These are phyloP conservation scores for Mustela nigripes DNA, from an alignment of 2,113 vertebrate genomes.

Conservation along the genomic window DNA sequence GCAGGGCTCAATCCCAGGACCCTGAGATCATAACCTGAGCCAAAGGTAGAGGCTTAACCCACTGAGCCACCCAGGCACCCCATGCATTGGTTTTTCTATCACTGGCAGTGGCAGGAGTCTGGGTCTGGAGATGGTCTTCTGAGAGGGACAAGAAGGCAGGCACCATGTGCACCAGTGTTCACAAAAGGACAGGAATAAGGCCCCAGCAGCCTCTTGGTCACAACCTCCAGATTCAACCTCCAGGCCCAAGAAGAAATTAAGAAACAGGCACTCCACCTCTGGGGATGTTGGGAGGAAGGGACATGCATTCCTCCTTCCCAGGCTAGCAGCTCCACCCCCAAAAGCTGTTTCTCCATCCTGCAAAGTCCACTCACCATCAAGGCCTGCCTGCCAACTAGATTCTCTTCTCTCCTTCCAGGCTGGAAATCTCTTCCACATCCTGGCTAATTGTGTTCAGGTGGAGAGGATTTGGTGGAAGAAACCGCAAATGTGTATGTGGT, in stretches of 20 bases:
- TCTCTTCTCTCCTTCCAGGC: conserved; percentile 21
- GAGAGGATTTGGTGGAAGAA: neutral
- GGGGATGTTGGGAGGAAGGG: neutral
- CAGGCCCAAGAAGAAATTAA: neutral
- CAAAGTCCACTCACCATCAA: neutral
- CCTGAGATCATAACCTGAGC: no score
- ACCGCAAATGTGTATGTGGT: neutral
- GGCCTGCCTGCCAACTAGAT: neutral
- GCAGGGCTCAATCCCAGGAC: no score
- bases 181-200: neutral
- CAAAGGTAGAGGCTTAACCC: no score
- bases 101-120: neutral
- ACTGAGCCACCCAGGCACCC: no score
- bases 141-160: neutral
- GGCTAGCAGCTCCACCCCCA: neutral
- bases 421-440: conserved; percentile 55
- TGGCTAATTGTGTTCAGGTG: conserved; percentile 64
- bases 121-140: neutral
- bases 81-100: neutral
- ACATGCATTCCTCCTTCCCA: neutral
- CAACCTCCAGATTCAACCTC: neutral
- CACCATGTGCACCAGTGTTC: neutral
- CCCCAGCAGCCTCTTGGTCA: neutral
- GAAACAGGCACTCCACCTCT: neutral
- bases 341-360: neutral